Percentiles rank a stretch among this genome's conserved stretches.
phyloP scores from a whole-genome alignment of 2,797 vertebrate species.

The Fistularia commersonii region DNA sequence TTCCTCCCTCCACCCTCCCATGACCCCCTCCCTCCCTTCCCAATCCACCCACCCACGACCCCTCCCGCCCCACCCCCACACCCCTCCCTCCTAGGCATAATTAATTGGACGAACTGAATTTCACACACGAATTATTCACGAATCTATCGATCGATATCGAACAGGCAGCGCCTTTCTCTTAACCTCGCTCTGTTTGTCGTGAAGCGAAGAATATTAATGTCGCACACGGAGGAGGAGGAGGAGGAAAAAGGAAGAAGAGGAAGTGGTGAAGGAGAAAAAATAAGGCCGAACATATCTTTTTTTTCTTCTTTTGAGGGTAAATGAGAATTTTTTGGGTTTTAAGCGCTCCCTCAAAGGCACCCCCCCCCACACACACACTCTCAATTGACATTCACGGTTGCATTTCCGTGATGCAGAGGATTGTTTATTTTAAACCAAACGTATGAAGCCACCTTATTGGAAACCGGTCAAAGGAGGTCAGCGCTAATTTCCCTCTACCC shows the following conservation, averaged over 20 bases:
- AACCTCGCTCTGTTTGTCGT: conserved; percentile 69
- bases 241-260: conserved; percentile 11
- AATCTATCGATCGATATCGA: conserved; percentile 77
- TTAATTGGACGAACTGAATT: conserved; percentile 78
- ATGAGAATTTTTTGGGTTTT: too few relatives aligned
- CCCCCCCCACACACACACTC: too few relatives aligned
- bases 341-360: too few relatives aligned
- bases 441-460: too few relatives aligned
- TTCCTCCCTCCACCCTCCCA: conserved; percentile 9
- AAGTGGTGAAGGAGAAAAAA: too few relatives aligned
- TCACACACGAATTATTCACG: conserved; percentile 81
- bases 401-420: too few relatives aligned
- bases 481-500: too few relatives aligned
- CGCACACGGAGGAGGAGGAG: conserved; percentile 23
- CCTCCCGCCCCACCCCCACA: conserved; percentile 19
- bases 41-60: conserved; percentile 28
- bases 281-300: too few relatives aligned
- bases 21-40: conserved; percentile 16
- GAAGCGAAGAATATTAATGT: conserved; percentile 70
- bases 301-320: too few relatives aligned
- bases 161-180: conserved; percentile 70
- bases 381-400: too few relatives aligned
- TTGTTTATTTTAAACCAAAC: too few relatives aligned
- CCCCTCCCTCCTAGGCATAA: conserved; percentile 61
- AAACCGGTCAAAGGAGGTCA: too few relatives aligned